Conservation (phyloP, 2,888 invertebrate genomes). For the Hartigia nigra region DNA sequence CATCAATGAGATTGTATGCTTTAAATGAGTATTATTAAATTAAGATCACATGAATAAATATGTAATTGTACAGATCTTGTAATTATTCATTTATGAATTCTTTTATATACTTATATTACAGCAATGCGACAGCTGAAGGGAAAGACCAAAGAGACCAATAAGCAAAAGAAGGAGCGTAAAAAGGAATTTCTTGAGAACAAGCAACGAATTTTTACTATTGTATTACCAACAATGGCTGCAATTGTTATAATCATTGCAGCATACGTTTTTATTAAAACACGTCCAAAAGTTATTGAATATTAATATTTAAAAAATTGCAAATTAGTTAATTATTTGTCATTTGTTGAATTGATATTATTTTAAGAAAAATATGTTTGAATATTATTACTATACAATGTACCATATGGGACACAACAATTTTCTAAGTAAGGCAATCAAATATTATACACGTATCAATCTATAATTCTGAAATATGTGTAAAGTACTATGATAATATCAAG, state of each 20-base stretch:
- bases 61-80: too few species aligned
- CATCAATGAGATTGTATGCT: too few species aligned
- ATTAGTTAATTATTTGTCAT: neutral
- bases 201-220: slow-evolving; percentile 82
- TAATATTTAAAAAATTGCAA: slow-evolving; percentile 33
- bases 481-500: too few species aligned
- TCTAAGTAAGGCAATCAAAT: too few species aligned
- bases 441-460: too few species aligned
- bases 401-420: too few species aligned
- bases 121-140: slow-evolving; percentile 84
- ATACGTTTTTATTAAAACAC: slow-evolving; percentile 84
- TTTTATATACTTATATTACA: slow-evolving; percentile 12
- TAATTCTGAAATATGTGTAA: too few species aligned
- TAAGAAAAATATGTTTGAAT: too few species aligned
- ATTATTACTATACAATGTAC: too few species aligned
- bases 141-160: slow-evolving; percentile 83
- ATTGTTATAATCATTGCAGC: slow-evolving; percentile 78
- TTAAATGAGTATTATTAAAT: too few species aligned
- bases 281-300: slow-evolving; percentile 69
- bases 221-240: slow-evolving; percentile 78
- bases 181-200: slow-evolving; percentile 85
- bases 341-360: too few species aligned
- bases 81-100: slow-evolving; percentile 6
- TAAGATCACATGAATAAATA: too few species aligned
- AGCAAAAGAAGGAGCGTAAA: slow-evolving; percentile 86